Conservation (phyloP, 2,797 vertebrate species). For the Bothrops alternatus region DNA sequence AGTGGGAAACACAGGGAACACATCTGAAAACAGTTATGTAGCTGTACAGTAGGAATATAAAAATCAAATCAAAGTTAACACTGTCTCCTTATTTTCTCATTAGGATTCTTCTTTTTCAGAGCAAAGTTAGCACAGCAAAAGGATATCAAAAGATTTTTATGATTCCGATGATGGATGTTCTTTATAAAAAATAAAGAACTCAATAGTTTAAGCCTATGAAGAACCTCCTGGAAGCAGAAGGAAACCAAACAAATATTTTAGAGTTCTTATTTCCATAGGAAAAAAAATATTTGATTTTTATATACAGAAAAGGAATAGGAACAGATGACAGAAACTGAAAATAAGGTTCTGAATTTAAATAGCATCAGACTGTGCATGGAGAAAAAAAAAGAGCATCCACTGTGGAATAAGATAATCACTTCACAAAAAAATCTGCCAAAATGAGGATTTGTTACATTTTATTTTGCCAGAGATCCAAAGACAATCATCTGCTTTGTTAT, state of each 20-base stretch:
- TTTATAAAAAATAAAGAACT: constrained; percentile 1
- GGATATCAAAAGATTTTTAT: background rate
- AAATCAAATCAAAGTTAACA: background rate
- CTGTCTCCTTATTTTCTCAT: background rate
- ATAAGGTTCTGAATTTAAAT: background rate
- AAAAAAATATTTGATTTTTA: background rate
- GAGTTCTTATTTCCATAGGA: constrained; percentile 1
- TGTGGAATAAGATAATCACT: constrained; percentile 45
- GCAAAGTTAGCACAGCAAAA: background rate
- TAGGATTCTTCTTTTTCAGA: background rate
- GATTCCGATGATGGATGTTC: background rate
- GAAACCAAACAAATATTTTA: background rate
- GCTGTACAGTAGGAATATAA: background rate
- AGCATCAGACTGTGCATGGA: background rate
- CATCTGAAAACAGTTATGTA: background rate
- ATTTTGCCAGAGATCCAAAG: background rate
- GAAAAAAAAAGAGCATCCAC: constrained; percentile 34
- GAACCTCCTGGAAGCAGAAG: background rate
- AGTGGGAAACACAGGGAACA: background rate
- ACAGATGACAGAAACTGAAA: background rate
- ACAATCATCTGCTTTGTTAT: background rate
- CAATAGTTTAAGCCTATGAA: constrained; percentile 14
- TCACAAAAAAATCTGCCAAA: constrained; percentile 54
- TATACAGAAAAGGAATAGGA: background rate
- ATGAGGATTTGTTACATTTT: constrained; percentile 42